Percentiles rank a stretch among this genome's conserved stretches.
phyloP scores from a whole-genome alignment of 2,113 vertebrate genomes.

The Ahaetulla prasina region DNA sequence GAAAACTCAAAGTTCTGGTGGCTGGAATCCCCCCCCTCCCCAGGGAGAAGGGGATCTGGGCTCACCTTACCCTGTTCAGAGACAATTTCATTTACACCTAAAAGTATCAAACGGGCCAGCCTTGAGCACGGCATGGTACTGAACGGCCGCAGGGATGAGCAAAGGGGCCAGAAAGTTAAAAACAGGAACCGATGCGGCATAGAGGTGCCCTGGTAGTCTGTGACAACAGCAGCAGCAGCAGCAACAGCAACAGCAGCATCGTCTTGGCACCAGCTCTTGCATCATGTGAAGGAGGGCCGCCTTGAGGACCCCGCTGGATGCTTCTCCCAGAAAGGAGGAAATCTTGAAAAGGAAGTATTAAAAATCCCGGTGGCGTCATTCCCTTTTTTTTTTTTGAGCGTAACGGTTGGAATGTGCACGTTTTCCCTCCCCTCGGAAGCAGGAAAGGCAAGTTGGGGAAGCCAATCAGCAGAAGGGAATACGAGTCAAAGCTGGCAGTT shows the following conservation, averaged over 20 bases:
- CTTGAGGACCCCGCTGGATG: neutral
- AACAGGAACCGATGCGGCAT: slow-evolving; percentile 50
- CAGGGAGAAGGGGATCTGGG: slow-evolving; percentile 29
- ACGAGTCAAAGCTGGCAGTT: slow-evolving; percentile 30
- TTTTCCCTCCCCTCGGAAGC: slow-evolving; percentile 25
- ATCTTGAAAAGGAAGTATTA: slow-evolving; percentile 54
- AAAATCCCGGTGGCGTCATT: slow-evolving; percentile 54
- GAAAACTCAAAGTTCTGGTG: slow-evolving; percentile 39
- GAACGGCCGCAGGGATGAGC: slow-evolving; percentile 24
- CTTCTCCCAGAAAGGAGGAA: neutral
- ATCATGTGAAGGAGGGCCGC: slow-evolving; percentile 13
- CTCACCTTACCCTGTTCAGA: slow-evolving; percentile 76
- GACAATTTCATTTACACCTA: slow-evolving; percentile 70
- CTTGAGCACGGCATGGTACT: slow-evolving; percentile 40
- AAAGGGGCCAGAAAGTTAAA: slow-evolving; percentile 66
- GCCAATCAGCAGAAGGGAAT: slow-evolving; percentile 18
- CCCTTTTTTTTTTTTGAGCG: slow-evolving; percentile 5
- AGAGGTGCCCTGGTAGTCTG: slow-evolving; percentile 18
- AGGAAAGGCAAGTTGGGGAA: slow-evolving; percentile 16
- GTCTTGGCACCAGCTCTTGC: slow-evolving; percentile 13
- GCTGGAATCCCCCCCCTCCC: neutral
- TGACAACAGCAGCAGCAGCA: neutral
- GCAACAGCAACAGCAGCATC: neutral
- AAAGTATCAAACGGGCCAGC: slow-evolving; percentile 69
- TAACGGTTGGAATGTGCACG: slow-evolving; percentile 34